These are phyloP conservation scores for Theretra japonica DNA, from an alignment of 2,888 invertebrate genomes.

Conservation along the genomic window DNA sequence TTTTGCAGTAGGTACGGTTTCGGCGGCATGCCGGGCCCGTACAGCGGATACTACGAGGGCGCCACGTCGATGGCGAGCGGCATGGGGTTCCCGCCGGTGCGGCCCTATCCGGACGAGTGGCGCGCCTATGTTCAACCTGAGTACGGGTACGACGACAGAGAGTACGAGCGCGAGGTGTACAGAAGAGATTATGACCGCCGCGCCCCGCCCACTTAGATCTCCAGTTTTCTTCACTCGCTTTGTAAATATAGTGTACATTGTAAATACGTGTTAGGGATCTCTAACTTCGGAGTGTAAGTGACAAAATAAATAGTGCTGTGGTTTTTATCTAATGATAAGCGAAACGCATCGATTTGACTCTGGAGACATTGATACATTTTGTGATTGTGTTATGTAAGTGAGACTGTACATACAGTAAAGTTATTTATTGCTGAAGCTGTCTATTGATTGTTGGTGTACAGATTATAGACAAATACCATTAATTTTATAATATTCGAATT, in stretches of 20 bases:
- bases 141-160: constrained; percentile 83
- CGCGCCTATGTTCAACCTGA: constrained; percentile 79
- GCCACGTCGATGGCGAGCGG: constrained; percentile 75
- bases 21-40: constrained; percentile 75
- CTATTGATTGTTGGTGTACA: constrained; percentile 77
- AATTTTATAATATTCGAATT: constrained; percentile 77
- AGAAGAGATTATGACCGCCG: constrained; percentile 87
- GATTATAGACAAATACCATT: constrained; percentile 70
- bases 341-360: constrained; percentile 61
- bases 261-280: constrained; percentile 68
- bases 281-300: constrained; percentile 76
- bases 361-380: constrained; percentile 57
- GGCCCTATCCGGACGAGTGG: constrained; percentile 80
- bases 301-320: constrained; percentile 83
- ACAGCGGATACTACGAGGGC: constrained; percentile 74
- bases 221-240: not conserved
- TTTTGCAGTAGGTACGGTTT: constrained; percentile 72
- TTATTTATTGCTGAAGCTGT: constrained; percentile 80
- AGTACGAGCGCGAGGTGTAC: constrained; percentile 84
- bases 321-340: constrained; percentile 82
- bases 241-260: constrained; percentile 44
- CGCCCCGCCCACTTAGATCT: constrained; percentile 83
- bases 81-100: constrained; percentile 81
- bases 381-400: constrained; percentile 75
- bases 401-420: constrained; percentile 80